Conservation (phyloP, 2,113 vertebrate genomes). For the Notiomystis cincta region DNA sequence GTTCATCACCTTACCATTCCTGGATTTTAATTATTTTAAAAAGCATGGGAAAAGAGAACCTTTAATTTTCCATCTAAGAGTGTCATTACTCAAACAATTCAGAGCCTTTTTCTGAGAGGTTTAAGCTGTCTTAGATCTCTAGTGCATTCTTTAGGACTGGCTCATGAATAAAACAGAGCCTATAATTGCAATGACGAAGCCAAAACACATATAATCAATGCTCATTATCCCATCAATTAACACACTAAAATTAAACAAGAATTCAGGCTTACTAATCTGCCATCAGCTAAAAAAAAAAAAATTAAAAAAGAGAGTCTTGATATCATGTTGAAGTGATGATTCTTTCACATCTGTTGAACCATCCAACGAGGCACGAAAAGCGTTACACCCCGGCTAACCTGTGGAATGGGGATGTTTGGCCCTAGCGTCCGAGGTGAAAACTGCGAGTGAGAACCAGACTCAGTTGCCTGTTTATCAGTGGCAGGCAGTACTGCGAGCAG, state of each 20-base stretch:
- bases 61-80: constrained; percentile 57
- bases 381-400: background rate
- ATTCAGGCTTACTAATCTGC: constrained; percentile 52
- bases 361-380: background rate
- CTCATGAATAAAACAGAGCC: constrained; percentile 68
- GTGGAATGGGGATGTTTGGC: background rate
- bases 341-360: constrained; percentile 43
- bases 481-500: background rate
- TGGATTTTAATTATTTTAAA: constrained; percentile 66
- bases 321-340: constrained; percentile 41
- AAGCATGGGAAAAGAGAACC: constrained; percentile 39
- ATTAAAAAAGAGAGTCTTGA: background rate
- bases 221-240: constrained; percentile 67
- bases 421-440: background rate
- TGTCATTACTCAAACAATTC: constrained; percentile 65
- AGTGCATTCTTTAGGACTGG: constrained; percentile 27
- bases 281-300: constrained; percentile 1
- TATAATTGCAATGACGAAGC: constrained; percentile 57
- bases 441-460: background rate
- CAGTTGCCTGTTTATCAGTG: background rate
- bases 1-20: constrained; percentile 42
- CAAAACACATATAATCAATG: constrained; percentile 55
- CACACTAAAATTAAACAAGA: constrained; percentile 68
- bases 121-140: constrained; percentile 53
- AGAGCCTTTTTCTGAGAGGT: constrained; percentile 30